phyloP scores from a whole-genome alignment of 2,888 invertebrate genomes.

The Nymphalis c-album region DNA sequence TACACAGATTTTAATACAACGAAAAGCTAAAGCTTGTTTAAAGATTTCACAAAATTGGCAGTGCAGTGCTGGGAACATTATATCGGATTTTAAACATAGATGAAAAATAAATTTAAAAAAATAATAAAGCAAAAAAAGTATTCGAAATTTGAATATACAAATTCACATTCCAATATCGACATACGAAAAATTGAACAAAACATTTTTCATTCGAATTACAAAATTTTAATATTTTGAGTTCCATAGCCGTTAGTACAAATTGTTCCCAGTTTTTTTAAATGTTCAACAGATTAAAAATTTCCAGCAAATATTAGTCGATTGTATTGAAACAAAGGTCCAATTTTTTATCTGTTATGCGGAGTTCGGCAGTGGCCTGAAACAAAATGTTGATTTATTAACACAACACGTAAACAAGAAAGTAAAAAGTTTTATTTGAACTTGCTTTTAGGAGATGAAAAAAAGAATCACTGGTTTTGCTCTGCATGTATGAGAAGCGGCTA shows the following conservation, averaged over 20 bases:
- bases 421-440: slow-evolving; percentile 25
- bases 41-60: slow-evolving; percentile 5
- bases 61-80: background rate
- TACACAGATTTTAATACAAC: background rate
- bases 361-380: slow-evolving; percentile 75
- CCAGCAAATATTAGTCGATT: background rate
- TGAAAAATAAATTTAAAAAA: too few relatives aligned
- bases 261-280: slow-evolving; percentile 1
- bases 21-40: slow-evolving; percentile 11
- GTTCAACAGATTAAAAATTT: background rate
- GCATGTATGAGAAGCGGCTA: too few relatives aligned
- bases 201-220: slow-evolving; percentile 2
- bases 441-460: slow-evolving; percentile 22
- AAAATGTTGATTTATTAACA: slow-evolving; percentile 36
- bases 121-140: background rate
- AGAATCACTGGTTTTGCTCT: slow-evolving; percentile 12
- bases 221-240: too few relatives aligned
- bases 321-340: slow-evolving; percentile 16
- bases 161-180: background rate
- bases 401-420: slow-evolving; percentile 27
- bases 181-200: slow-evolving; percentile 13
- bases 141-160: background rate
- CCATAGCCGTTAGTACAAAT: too few relatives aligned
- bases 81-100: too few relatives aligned
- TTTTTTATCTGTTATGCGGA: slow-evolving; percentile 73